Base-by-base conservation (phyloP, 2,797 vertebrate genomes). In the Acanthurus leucopareius region DNA sequence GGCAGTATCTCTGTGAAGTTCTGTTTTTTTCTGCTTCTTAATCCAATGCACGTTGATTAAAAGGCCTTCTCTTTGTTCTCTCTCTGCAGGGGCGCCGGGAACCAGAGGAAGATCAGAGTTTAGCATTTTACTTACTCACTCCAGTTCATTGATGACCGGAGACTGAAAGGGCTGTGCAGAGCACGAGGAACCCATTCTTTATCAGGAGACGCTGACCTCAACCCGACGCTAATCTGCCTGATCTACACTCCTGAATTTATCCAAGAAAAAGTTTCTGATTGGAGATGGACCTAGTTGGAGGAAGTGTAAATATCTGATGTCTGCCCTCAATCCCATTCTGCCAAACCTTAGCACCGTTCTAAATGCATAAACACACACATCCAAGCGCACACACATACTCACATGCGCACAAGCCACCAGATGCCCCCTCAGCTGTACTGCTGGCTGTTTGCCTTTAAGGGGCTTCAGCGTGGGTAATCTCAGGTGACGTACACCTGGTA, bases 401-500 rank as follows among this genome's bases (percentile, higher is more conserved):
- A 1, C 62, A 52, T 20, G 35, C 81, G 76, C 75, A 84, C 88
- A 82, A 69, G 92, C 94, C 95, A 95, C 95, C 97, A 98, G 97
- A 97, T 97, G 97, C 95, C 95, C 95, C 86, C 72, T 95, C 95
- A 97, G 95, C 94, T 95, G 91, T 94, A 77, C 92, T 80, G 92
- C 88, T 94, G 91, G 94, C 95, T 95, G 93, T 83, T 32, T 81
- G 91, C 89, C 95, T 95, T 96, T 59, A 88, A 89, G 91, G 81
- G 94, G 95, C 96, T 95, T 96, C 95, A 94, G 96, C 91, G 95
- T 94, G 95, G 86, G 89, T 96, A 97, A 96, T 97, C 97, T 97
- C 97, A 93, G 96, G 97, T 95, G 97, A 97, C 96, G 17, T 95
- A 97, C 97, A 98, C 97, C 97, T 98, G 97, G 96, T 97, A 96